Base-by-base conservation (phyloP, 2,888 invertebrate species). In the Cosmopolites sordidus region DNA sequence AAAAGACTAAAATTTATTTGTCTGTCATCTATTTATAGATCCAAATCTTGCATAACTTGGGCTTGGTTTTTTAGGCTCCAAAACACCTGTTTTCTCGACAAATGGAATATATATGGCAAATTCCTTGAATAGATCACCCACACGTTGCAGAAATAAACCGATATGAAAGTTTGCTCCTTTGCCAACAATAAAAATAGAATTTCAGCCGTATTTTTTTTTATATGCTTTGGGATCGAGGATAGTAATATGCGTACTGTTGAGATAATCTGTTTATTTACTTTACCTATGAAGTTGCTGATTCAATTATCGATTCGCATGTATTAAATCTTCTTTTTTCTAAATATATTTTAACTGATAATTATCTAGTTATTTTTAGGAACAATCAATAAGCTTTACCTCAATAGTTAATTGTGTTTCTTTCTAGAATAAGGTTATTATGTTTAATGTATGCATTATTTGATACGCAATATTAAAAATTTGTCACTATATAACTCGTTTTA, bases 111-210 rank as follows among this genome's bases (percentile, higher is more conserved):
- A 6, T 6, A 9, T 27, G 6, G 6, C 27, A 27, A 27, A 27
- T 33, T 43, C 43, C 40, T 38, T 43, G 50, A 40, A 43, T 44
- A 43, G 44, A 44, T 22, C 50, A 50, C 50, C 50, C 50, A 50
- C 50, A 39, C 50, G 12, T 15, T 14, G 18, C 44, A 22, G 17
- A 50, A 44, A 50, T 44, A 50, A 43, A 49, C 42, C 22, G 14
- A 17, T 16, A 22, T 18, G 14, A 29, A 49, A 22, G 15, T 17
- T 37, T 18, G 18, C 37, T 14, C 9, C 12, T 37, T n/a, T 49
- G 49, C 49, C 49, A 49, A 44, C 12, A 17, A 33, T 44, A 44
- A 33, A 44, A 44, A 44, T 44, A 44, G 44, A 33, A 44, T 17
- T 44, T n/a, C 16, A 44, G 8, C 15, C 9, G 27, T 27, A 27